Percentiles rank a stretch among this genome's conserved stretches.
These are phyloP conservation scores for Epizoanthus ramosus DNA, from an alignment of 92 coral and sea anemone species.

Conservation along the genomic window DNA sequence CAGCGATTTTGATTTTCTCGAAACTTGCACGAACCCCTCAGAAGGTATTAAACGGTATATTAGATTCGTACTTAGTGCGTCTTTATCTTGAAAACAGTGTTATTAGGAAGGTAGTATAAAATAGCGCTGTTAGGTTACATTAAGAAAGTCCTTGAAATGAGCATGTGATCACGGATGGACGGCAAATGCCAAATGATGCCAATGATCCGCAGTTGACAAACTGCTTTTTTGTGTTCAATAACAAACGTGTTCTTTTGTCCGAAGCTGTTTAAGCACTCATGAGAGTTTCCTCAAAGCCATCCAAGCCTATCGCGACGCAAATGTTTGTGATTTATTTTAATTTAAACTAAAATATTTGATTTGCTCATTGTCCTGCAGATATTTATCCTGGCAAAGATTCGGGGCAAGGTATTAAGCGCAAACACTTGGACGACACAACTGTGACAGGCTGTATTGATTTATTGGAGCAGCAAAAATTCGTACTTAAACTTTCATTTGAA, in stretches of 20 bases:
- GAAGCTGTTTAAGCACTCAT: constrained; percentile 10
- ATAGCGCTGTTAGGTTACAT: constrained; percentile 32
- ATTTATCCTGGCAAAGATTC: constrained; percentile 62
- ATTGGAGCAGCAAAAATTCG: constrained; percentile 60
- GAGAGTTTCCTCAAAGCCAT: constrained; percentile 35
- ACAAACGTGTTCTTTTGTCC: constrained; percentile 40
- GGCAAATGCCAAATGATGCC: constrained; percentile 3
- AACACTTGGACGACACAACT: constrained; percentile 47
- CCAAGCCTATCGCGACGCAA: constrained; percentile 30
- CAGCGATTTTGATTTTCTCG: constrained; percentile 84
- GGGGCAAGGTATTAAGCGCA: constrained; percentile 63
- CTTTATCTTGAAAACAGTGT: constrained; percentile 20
- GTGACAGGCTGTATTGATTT: constrained; percentile 5
- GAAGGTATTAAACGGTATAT: constrained; percentile 71
- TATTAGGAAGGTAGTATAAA: constrained; percentile 30
- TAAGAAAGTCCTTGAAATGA: constrained; percentile 38
- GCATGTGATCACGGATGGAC: constrained; percentile 28
- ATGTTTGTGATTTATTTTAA: constrained; percentile 35
- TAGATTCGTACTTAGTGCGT: constrained; percentile 13
- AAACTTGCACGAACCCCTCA: constrained; percentile 64
- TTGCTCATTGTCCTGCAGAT: constrained; percentile 63
- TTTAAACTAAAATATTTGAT: constrained; percentile 43
- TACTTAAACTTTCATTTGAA: constrained; percentile 89
- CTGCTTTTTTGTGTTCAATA: constrained; percentile 22
- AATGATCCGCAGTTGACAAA: constrained; percentile 2